Evolutionary conservation across 2,888 invertebrate species (phyloP).

Genomic region (Drepana falcataria): DNA sequence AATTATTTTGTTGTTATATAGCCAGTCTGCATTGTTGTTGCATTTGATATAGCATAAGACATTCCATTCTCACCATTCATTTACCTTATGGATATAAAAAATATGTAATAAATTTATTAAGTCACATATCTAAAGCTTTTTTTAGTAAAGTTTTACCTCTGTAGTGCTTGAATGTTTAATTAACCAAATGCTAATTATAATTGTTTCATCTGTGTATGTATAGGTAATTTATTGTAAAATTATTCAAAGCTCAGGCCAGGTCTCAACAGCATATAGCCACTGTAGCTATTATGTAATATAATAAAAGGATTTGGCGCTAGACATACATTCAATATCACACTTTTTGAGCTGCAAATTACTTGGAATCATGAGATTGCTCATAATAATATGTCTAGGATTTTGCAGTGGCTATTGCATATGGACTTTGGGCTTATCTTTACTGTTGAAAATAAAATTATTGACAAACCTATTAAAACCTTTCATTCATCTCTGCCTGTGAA

Average conservation of each 20-base stretch:
- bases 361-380: background rate
- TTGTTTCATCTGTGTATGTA: conserved; percentile 11
- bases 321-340: background rate
- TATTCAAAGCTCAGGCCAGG: conserved; percentile 6
- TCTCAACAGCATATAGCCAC: conserved; percentile 2
- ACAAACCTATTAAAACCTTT: conserved; percentile 15
- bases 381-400: conserved; percentile 14
- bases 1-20: conserved; percentile 4
- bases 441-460: conserved; percentile 53
- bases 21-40: conserved; percentile 4
- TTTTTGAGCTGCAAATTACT: background rate
- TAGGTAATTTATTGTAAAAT: background rate
- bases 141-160: conserved; percentile 27
- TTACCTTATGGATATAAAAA: background rate
- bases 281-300: conserved; percentile 2
- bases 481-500: no score
- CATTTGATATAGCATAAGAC: conserved; percentile 4
- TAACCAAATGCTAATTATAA: conserved; percentile 11
- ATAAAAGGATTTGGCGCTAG: background rate
- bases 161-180: conserved; percentile 33
- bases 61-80: conserved; percentile 6
- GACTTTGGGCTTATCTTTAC: conserved; percentile 21
- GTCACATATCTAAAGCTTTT: conserved; percentile 20
- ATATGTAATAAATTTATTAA: conserved; percentile 3
- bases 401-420: conserved; percentile 18